Conservation (phyloP, 2,888 invertebrate genomes). For the Alsophila aescularia region DNA sequence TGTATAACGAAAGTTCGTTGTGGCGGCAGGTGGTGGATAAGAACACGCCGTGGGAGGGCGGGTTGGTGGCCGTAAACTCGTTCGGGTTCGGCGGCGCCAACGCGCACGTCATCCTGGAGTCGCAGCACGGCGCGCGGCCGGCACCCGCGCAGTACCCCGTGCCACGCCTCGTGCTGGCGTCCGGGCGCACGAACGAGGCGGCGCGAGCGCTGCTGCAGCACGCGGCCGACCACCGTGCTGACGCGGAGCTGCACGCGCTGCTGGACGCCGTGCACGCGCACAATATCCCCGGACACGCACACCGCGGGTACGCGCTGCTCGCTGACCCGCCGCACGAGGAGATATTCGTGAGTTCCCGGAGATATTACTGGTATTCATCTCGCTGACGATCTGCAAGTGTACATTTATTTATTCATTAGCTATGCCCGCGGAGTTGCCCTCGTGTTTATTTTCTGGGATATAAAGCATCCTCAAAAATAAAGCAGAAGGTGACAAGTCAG, state of each 20-base stretch:
- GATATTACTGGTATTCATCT: background rate
- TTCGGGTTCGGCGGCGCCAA: constrained; percentile 99
- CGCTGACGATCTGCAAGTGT: background rate
- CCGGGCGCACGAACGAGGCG: constrained; percentile 93
- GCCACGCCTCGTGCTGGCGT: constrained; percentile 87
- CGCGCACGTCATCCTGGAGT: constrained; percentile 94
- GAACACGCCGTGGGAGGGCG: constrained; percentile 94
- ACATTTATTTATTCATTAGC: no score
- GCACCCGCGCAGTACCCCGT: constrained; percentile 70
- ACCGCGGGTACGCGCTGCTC: constrained; percentile 92
- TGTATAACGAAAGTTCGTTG: no score
- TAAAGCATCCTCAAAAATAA: no score
- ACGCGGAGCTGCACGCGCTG: constrained; percentile 90
- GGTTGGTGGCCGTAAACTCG: constrained; percentile 96
- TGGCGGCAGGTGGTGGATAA: constrained; percentile 89
- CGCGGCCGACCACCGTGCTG: constrained; percentile 84
- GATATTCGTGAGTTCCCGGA: constrained; percentile 44
- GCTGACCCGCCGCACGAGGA: constrained; percentile 45
- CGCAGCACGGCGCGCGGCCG: constrained; percentile 87
- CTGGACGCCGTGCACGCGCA: constrained; percentile 89
- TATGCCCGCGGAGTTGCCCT: no score
- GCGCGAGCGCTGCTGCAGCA: constrained; percentile 87
- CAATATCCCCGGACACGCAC: constrained; percentile 90
- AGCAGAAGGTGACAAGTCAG: no score
- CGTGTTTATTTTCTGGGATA: no score